phyloP scores from a whole-genome alignment of 2,113 vertebrate genomes.

The Oncorhynchus nerka region DNA sequence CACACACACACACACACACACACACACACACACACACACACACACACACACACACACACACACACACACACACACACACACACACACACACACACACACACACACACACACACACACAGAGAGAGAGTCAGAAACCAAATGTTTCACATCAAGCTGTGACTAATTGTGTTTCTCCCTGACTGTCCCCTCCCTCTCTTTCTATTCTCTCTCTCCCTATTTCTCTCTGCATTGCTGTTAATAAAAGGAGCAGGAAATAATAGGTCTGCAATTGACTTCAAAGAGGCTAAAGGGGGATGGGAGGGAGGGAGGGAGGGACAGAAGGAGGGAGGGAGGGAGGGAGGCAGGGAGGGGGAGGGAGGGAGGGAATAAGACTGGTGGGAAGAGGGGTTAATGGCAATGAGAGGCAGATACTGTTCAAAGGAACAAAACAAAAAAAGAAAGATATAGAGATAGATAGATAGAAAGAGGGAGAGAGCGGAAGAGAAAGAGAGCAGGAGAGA shows the following conservation, averaged over 20 bases:
- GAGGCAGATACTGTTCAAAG: neutral
- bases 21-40: slow-evolving; percentile 3
- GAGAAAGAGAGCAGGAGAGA: neutral
- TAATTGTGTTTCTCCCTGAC: slow-evolving; percentile 53
- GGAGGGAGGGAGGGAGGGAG: neutral
- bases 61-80: slow-evolving; percentile 1
- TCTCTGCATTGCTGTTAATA: slow-evolving; percentile 71
- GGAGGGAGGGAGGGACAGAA: slow-evolving; percentile 13
- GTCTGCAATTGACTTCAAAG: slow-evolving; percentile 47
- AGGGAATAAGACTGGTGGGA: slow-evolving; percentile 23
- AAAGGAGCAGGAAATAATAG: slow-evolving; percentile 57
- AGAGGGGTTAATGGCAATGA: slow-evolving; percentile 18
- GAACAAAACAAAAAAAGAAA: neutral
- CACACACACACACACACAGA: slow-evolving; percentile 11
- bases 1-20: neutral
- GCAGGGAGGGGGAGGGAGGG: neutral
- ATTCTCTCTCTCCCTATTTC: slow-evolving; percentile 2
- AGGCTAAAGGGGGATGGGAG: neutral
- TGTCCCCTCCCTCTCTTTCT: slow-evolving; percentile 51
- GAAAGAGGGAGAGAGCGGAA: slow-evolving; percentile 9
- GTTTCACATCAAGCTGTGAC: slow-evolving; percentile 60
- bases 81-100: slow-evolving; percentile 8
- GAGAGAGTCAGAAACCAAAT: slow-evolving; percentile 26
- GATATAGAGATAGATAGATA: neutral
- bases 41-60: neutral